Percentiles rank a stretch among this genome's conserved stretches.
Conservation (phyloP, 2,113 vertebrate species). For the Rhinogobius similis region DNA sequence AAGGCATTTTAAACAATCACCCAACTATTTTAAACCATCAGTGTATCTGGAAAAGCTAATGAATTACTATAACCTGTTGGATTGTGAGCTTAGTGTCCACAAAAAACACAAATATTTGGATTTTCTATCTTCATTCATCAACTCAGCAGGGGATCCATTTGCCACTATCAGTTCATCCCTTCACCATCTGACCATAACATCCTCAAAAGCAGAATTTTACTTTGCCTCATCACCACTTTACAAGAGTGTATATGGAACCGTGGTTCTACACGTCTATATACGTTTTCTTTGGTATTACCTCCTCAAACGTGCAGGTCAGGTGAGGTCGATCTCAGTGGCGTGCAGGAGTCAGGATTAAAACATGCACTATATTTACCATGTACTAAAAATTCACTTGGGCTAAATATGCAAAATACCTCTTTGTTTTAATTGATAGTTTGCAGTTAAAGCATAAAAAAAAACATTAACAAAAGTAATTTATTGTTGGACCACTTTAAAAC, state of each 20-base stretch:
- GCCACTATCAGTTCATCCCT: neutral
- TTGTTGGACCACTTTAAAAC: conserved; percentile 38
- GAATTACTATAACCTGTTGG: no score
- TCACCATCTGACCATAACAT: neutral
- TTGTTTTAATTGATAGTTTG: conserved; percentile 37
- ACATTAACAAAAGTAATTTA: conserved; percentile 55
- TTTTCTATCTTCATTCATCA: no score
- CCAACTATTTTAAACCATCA: no score
- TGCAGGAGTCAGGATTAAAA: no score
- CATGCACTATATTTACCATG: neutral
- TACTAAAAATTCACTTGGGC: neutral
- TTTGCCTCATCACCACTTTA: no score
- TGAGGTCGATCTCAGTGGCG: no score
- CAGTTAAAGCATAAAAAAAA: conserved; percentile 48
- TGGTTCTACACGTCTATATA: neutral
- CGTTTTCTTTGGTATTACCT: neutral
- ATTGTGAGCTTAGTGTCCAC: no score
- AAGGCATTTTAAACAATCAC: no score
- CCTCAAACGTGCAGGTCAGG: no score
- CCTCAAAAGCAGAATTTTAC: neutral
- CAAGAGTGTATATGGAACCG: neutral
- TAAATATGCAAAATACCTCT: conserved; percentile 29
- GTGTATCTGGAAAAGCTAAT: no score
- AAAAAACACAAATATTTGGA: no score
- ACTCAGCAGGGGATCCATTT: no score